Conservation (phyloP, 2,797 vertebrate genomes). For the Rhinogobio ventralis region DNA sequence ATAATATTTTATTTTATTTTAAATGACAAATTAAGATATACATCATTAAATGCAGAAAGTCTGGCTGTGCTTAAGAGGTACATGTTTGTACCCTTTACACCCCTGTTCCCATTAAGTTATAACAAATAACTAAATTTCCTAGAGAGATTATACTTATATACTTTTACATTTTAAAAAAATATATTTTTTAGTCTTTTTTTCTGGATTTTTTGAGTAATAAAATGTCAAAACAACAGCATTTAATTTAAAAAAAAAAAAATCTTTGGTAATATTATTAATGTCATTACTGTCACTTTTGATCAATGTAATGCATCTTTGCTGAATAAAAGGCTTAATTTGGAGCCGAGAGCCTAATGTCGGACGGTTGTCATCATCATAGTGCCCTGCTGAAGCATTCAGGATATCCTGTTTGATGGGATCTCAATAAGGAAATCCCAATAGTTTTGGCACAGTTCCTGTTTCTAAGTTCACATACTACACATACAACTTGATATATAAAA, state of each 20-base stretch:
- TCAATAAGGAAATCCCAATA: conserved; percentile 44
- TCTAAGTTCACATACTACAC: not conserved
- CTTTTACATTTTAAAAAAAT: no score
- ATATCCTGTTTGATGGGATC: conserved; percentile 41
- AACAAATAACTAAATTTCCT: no score
- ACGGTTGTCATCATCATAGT: not conserved
- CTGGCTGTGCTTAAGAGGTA: no score
- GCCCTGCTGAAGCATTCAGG: conserved; percentile 3
- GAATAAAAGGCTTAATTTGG: not conserved
- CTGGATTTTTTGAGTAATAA: not conserved
- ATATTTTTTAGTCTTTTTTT: fast-evolving
- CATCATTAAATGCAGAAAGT: no score
- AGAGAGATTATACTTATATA: no score
- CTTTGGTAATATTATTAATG: not conserved
- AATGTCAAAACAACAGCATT: not conserved
- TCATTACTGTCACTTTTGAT: not conserved
- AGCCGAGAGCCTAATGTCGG: not conserved
- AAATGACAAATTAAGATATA: no score
- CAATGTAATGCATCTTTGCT: not conserved
- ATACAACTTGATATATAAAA: not conserved
- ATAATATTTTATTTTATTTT: no score
- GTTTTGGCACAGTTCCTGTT: conserved; percentile 4
- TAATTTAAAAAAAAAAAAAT: no score
- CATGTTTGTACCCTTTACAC: no score
- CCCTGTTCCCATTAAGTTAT: no score